Evolutionary conservation across 53 echinoderm and acorn worm species (phyloP), one percentile per base, ranked within the genome.

Genomic region (Stichopus horrens): DNA sequence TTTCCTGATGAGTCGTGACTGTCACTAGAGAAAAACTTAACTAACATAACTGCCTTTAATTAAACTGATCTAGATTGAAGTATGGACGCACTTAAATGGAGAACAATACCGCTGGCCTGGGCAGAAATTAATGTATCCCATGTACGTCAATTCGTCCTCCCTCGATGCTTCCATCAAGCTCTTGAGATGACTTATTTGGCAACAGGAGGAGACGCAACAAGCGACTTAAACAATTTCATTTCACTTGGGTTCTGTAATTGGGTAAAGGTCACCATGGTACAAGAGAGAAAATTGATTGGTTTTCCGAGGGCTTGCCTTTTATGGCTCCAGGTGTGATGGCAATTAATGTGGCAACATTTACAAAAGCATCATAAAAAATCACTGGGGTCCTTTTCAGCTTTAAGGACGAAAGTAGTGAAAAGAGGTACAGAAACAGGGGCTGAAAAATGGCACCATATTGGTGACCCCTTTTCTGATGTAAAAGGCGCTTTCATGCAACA

Each of bases 221-320:
- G 71, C 71, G 21, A 13, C 71, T 71, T 71, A 18, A 4, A 71
- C n/a, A 71, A 71, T 71, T 71, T 71, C 71, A 71, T 71, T 18
- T 71, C 71, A 71, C 71, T 16, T 18, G 71, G 18, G 71, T 20
- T 71, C 18, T 18, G 71, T 71, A 71, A 18, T 71, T 71, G 71
- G 71, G 71, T 71, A 71, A 71, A 71, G 71, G 71, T 71, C 71
- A 71, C 19, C 71, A n/a, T 71, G n/a, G 16, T 16, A 71, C 71
- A 13, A 71, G 19, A 7, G 2, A 71, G 71, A 71, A 71, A 71
- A 71, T 71, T 71, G 71, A 71, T 71, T 71, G 71, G 71, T 71
- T 71, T 71, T 71, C 81, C 81, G 19, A 81, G 81, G 56, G 81
- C 58, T 81, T 58, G 57, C 81, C 81, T 81, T 81, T 81, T 81